These are phyloP conservation scores for Hestina assimilis DNA, from an alignment of 1,140 invertebrate genomes.

Conservation along the genomic window DNA sequence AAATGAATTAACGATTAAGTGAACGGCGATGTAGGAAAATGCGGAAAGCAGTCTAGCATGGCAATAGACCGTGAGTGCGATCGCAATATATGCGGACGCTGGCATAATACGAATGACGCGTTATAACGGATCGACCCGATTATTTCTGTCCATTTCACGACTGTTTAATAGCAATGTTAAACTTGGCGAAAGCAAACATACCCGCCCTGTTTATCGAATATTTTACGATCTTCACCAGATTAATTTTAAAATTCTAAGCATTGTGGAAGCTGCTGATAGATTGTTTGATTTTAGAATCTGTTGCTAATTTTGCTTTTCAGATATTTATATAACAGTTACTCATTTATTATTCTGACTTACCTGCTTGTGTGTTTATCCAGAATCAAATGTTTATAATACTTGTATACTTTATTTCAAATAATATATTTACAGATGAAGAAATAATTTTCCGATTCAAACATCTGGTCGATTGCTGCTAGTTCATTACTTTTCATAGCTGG, in stretches of 20 bases:
- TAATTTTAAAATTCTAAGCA: slow-evolving; percentile 74
- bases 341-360: slow-evolving; percentile 75
- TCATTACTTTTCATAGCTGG: slow-evolving; percentile 35
- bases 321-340: slow-evolving; percentile 76
- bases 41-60: slow-evolving; percentile 51
- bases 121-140: slow-evolving; percentile 74
- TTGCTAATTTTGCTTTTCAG: slow-evolving; percentile 65
- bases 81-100: slow-evolving; percentile 52
- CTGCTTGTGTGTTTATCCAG: slow-evolving; percentile 71
- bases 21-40: slow-evolving; percentile 56
- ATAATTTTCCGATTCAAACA: slow-evolving; percentile 63
- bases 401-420: slow-evolving; percentile 71
- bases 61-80: slow-evolving; percentile 53
- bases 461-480: slow-evolving; percentile 54
- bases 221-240: slow-evolving; percentile 72
- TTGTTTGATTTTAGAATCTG: slow-evolving; percentile 64
- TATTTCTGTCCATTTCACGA: slow-evolving; percentile 76
- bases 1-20: slow-evolving; percentile 59
- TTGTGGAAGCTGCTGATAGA: slow-evolving; percentile 67
- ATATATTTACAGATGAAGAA: slow-evolving; percentile 61
- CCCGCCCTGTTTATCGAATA: slow-evolving; percentile 75
- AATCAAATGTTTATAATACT: slow-evolving; percentile 73
- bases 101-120: slow-evolving; percentile 68
- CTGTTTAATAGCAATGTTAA: slow-evolving; percentile 77
- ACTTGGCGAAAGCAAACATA: slow-evolving; percentile 73